Evolutionary conservation across 2,888 invertebrate genomes (phyloP).

Genomic region (Corythucha ciliata): DNA sequence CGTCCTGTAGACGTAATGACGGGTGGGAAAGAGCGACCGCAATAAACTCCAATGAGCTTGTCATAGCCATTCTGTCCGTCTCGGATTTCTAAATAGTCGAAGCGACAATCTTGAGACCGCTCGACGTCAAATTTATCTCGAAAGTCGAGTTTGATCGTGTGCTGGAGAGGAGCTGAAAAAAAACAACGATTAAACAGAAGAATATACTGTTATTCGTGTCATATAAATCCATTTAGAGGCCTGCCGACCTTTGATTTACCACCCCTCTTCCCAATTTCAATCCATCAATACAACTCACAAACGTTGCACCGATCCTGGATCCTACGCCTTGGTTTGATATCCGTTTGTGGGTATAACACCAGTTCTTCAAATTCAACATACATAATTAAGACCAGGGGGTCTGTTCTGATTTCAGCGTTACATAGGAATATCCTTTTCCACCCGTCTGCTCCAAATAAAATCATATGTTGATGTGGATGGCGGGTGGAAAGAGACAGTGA

Average conservation of each 20-base stretch:
- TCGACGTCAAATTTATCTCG: constrained; percentile 70
- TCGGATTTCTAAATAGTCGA: constrained; percentile 72
- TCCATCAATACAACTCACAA: too few species aligned
- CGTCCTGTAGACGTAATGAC: constrained; percentile 59
- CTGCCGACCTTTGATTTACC: background rate
- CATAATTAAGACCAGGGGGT: too few species aligned
- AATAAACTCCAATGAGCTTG: constrained; percentile 44
- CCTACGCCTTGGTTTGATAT: too few species aligned
- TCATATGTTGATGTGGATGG: too few species aligned
- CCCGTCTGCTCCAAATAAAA: too few species aligned
- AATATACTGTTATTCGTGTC: background rate
- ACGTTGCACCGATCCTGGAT: too few species aligned
- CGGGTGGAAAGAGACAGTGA: too few species aligned
- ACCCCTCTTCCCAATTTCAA: too few species aligned
- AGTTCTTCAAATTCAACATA: too few species aligned
- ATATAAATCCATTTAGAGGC: background rate
- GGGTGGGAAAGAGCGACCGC: constrained; percentile 32
- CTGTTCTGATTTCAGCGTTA: too few species aligned
- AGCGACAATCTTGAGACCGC: constrained; percentile 55
- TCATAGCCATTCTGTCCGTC: constrained; percentile 74
- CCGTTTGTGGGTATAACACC: too few species aligned
- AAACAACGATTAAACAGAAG: constrained; percentile 16
- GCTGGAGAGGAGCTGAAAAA: constrained; percentile 51
- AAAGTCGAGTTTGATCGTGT: constrained; percentile 66
- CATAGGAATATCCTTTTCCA: too few species aligned